Evolutionary conservation across 2,113 vertebrate species (phyloP).

Genomic region (Entomyzon cyanotis): DNA sequence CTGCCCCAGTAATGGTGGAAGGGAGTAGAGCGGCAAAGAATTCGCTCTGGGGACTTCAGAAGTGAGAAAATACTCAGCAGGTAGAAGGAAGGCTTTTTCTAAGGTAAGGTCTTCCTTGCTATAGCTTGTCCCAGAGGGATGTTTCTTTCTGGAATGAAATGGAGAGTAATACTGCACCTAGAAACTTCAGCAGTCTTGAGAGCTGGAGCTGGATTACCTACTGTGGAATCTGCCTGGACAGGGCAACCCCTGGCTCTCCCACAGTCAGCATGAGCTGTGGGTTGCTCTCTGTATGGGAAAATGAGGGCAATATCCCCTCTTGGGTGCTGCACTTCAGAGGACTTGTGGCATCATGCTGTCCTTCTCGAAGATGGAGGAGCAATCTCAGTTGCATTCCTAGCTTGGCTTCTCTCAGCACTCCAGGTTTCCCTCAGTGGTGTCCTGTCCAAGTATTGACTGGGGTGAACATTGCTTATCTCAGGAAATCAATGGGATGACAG

Average conservation of each 20-base stretch:
- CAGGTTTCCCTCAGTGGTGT: background rate
- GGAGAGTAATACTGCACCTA: background rate
- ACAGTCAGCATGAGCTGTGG: background rate
- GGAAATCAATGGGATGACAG: constrained; percentile 51
- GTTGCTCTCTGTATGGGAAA: background rate
- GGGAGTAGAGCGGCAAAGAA: background rate
- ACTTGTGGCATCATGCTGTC: background rate
- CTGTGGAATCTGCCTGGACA: background rate
- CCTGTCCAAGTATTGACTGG: background rate
- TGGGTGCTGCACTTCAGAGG: background rate
- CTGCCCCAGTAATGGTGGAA: background rate
- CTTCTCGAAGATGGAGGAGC: background rate
- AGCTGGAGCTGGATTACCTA: background rate
- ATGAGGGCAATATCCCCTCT: background rate
- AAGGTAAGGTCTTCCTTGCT: background rate
- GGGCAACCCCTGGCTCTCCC: background rate
- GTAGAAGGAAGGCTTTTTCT: background rate
- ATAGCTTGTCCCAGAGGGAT: background rate
- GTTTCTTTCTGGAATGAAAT: background rate
- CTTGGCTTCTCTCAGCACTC: background rate
- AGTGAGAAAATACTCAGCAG: background rate
- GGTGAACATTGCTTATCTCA: background rate
- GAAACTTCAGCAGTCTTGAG: background rate
- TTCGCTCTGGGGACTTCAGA: background rate
- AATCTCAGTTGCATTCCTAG: background rate